Evolutionary conservation across 37 sponge, comb jelly and placozoan species (phyloP).

Genomic region (Chondrilla cf. caribensis): DNA sequence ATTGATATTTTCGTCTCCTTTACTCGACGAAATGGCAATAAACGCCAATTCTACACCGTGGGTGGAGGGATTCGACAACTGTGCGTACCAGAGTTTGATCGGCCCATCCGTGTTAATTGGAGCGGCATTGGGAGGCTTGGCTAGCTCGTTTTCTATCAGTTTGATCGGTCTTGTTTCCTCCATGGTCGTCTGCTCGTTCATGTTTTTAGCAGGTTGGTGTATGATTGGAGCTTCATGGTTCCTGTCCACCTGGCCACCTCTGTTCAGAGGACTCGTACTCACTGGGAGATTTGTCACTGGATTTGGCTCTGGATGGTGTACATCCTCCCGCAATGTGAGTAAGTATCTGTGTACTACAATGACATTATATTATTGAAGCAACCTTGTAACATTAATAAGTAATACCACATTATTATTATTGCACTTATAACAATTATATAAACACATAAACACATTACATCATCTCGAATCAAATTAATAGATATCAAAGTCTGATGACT

Average conservation of each 20-base stretch:
- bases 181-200: constrained; percentile 30
- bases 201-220: constrained; percentile 50
- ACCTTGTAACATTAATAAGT: no score
- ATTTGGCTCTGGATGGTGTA: constrained; percentile 48
- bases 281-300: constrained; percentile 64
- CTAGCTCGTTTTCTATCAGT: neutral
- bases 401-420: no score
- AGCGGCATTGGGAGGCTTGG: constrained; percentile 46
- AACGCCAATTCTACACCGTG: neutral
- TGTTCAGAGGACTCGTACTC: constrained; percentile 26
- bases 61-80: neutral
- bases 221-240: constrained; percentile 21
- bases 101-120: constrained; percentile 41
- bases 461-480: no score
- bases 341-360: no score
- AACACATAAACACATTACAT: no score
- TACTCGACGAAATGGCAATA: neutral
- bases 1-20: neutral
- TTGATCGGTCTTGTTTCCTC: constrained; percentile 38
- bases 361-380: no score
- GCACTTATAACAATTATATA: no score
- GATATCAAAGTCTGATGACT: no score
- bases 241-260: neutral
- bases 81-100: neutral
- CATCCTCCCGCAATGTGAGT: constrained; percentile 55